Conservation (phyloP, 2,888 invertebrate genomes). For the Rhagophthalmus giganteus region DNA sequence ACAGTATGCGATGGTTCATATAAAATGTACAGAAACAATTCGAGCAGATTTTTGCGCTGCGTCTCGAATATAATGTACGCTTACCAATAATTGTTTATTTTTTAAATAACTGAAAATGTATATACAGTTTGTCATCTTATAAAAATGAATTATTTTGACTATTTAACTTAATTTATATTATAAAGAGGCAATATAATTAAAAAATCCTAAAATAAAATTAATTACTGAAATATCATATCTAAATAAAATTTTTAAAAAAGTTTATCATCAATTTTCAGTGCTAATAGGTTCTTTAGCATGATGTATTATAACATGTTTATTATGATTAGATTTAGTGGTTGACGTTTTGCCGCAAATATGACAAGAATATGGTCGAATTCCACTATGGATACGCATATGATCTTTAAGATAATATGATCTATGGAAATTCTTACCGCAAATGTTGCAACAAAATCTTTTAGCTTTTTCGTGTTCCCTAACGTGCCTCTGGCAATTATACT, state of each 20-base stretch:
- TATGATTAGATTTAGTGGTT: constrained; percentile 87
- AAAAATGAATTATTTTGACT: not conserved
- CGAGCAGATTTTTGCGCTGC: no score
- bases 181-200: not conserved
- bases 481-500: constrained; percentile 86
- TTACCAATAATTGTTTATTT: no score
- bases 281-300: constrained; percentile 86
- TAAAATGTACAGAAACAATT: no score
- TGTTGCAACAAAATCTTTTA: constrained; percentile 55
- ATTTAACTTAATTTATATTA: not conserved
- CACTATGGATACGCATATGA: constrained; percentile 84
- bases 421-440: constrained; percentile 84
- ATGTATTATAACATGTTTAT: constrained; percentile 87
- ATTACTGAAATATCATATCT: not conserved
- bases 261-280: constrained; percentile 67
- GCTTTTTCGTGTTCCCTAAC: constrained; percentile 81
- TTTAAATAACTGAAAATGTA: no score
- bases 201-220: not conserved
- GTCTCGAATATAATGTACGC: no score
- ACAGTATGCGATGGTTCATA: no score
- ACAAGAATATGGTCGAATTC: constrained; percentile 78
- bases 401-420: constrained; percentile 85
- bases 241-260: no score
- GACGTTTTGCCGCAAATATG: constrained; percentile 88
- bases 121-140: no score